Base-by-base conservation (phyloP, 2,888 invertebrate species). In the Amiota communis region DNA sequence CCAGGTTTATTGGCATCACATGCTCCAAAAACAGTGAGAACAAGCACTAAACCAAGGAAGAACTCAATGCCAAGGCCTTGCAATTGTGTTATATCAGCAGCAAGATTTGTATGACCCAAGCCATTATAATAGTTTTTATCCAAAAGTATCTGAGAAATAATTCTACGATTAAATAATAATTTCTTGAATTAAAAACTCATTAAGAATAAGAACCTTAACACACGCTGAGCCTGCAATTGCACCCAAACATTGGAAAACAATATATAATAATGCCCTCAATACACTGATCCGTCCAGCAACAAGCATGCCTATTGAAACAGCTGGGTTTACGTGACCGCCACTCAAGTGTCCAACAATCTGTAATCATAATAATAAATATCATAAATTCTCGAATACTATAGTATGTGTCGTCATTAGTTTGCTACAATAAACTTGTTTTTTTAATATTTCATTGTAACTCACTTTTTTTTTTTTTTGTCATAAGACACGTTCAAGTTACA, bases 311-410 rank as follows among this genome's bases (percentile, higher is more conserved):
- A 92, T 89, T 6, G 97, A 97, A 59, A 98, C 96, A 0, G 98
- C 97, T 1, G 98, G 98, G 91, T 98, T 98, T 76, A 98, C 92
- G 90, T 97, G 97, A 11, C 96, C 96, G 2, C 97, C 97, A 74
- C 96, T 97, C 71, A 97, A 92, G 90, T 97, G 96, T 4, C 96
- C 96, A 80, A 97, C 92, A 70, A 94, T 92, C 95, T 96, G 70
- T 80, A 78, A 75, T 72, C 13, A 61, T n/a, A n/a, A n/a, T 12
- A 2, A 51, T 51, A 51, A 13, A n/a, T 51, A 13, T 51, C 51
- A 51, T n/a, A 13, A 51, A 51, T 57, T 57, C 2, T 15, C 13
- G 8, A 20, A 57, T 15, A 15, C 15, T 10, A 10, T 20, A 1
- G 1, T n/a, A 2, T 51, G 51, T 23, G 23, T 23, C 23, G 23